Percentiles rank a stretch among this genome's conserved stretches.
Conservation (phyloP, 2,797 vertebrate genomes). For the Sciurus vulgaris region DNA sequence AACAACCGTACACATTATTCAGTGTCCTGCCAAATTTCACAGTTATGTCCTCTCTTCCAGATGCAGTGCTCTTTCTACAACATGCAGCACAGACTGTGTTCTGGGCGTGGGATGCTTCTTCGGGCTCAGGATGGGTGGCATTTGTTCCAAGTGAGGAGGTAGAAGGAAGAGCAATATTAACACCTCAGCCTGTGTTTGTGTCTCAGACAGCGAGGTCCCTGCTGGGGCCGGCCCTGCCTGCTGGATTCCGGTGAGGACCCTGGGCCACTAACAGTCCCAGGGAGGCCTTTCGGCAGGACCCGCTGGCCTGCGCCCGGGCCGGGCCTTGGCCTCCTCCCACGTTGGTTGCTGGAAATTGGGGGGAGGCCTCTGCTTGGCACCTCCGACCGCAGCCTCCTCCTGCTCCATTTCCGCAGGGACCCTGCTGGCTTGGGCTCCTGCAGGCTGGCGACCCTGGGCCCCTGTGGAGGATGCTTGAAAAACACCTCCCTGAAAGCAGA, state of each 20-base stretch:
- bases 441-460: background rate
- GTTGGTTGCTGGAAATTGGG: background rate
- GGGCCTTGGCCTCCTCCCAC: background rate
- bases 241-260: background rate
- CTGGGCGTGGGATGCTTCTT: background rate
- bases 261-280: background rate
- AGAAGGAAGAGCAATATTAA: background rate
- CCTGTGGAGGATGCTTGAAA: conserved; percentile 67
- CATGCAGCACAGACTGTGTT: background rate
- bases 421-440: background rate
- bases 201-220: background rate
- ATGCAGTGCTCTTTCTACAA: background rate
- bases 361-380: conserved; percentile 14
- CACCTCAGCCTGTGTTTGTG: background rate
- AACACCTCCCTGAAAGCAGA: conserved; percentile 81
- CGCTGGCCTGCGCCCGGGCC: background rate
- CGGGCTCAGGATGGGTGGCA: background rate
- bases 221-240: background rate
- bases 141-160: background rate
- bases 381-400: conserved; percentile 20
- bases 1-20: background rate
- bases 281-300: background rate
- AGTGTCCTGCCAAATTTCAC: background rate
- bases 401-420: background rate
- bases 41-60: background rate